Evolutionary conservation across 2,888 invertebrate genomes (phyloP), one percentile per base, ranked within the genome.

Genomic region (Aricia artaxerxes): DNA sequence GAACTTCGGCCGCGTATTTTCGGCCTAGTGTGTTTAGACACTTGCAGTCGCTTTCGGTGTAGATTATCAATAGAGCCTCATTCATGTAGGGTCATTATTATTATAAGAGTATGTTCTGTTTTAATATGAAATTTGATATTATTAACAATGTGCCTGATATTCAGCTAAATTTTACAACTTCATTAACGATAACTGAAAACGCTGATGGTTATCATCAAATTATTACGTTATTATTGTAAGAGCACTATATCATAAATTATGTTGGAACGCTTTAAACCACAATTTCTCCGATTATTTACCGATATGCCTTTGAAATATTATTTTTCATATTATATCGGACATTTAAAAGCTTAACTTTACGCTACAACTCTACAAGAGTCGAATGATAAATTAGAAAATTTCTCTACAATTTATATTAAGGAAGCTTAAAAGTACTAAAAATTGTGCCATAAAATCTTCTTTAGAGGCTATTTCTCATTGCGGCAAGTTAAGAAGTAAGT

Each of bases 341-440:
- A 81, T 81, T 81, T 84, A 82, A 81, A 84, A 82, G 57, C 57
- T 57, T 57, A 57, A 57, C 57, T 57, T 57, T 81, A 80, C 79
- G 83, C 82, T 80, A 82, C 24, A 24, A 2, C 35, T 35, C 24
- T 24, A 24, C 80, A 78, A 61, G 81, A 84, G 83, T 81, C 82
- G 79, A 84, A 83, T 84, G 82, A 81, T 82, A 83, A 84, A 83
- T 84, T 78, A 81, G 81, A 83, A 82, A 83, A 35, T 69, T 69
- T 84, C 82, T 84, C 82, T 84, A 85, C 82, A 82, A 82, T 84
- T 85, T 84, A 84, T 88, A 86, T 88, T 88, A 89, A 87, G 86
- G 87, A 88, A 88, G 86, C 85, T 89, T 82, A 87, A 89, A 90
- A 89, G 86, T 87, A 85, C 86, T 83, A 86, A 86, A 87, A 86